Percentiles rank a stretch among this genome's conserved stretches.
These are phyloP conservation scores for Archaeoteleia sp. DNA, from an alignment of 2,888 invertebrate genomes.

Conservation along the genomic window DNA sequence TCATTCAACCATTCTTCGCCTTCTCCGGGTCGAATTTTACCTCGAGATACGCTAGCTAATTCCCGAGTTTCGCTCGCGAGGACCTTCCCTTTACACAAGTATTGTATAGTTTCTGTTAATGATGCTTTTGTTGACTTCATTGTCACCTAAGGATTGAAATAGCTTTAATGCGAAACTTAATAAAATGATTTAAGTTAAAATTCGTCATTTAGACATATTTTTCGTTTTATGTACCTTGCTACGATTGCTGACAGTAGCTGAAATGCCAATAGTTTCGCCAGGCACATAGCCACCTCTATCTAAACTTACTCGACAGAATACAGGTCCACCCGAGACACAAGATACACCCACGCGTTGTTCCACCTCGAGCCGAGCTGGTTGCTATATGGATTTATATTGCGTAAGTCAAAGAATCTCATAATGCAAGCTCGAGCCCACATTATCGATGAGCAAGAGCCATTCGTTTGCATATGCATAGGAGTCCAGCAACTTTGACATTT, in stretches of 20 bases:
- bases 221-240: conserved; percentile 83
- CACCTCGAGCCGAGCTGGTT: conserved; percentile 93
- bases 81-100: conserved; percentile 89
- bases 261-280: conserved; percentile 92
- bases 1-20: conserved; percentile 91
- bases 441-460: conserved; percentile 21
- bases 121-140: conserved; percentile 91
- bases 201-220: too few species aligned
- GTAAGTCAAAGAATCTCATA: conserved; percentile 26
- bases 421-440: conserved; percentile 4
- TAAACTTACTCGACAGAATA: conserved; percentile 88
- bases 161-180: too few species aligned
- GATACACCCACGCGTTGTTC: conserved; percentile 93
- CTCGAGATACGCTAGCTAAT: conserved; percentile 85
- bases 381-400: conserved; percentile 75
- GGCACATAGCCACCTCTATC: conserved; percentile 96
- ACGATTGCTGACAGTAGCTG: conserved; percentile 89
- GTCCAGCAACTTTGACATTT: conserved; percentile 16
- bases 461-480: conserved; percentile 26
- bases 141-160: conserved; percentile 73
- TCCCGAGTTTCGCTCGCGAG: conserved; percentile 91
- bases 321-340: conserved; percentile 91
- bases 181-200: too few species aligned
- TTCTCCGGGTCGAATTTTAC: conserved; percentile 88
- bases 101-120: conserved; percentile 92